phyloP scores from a whole-genome alignment of 2,113 vertebrate genomes.

The Odobenus rosmarus region DNA sequence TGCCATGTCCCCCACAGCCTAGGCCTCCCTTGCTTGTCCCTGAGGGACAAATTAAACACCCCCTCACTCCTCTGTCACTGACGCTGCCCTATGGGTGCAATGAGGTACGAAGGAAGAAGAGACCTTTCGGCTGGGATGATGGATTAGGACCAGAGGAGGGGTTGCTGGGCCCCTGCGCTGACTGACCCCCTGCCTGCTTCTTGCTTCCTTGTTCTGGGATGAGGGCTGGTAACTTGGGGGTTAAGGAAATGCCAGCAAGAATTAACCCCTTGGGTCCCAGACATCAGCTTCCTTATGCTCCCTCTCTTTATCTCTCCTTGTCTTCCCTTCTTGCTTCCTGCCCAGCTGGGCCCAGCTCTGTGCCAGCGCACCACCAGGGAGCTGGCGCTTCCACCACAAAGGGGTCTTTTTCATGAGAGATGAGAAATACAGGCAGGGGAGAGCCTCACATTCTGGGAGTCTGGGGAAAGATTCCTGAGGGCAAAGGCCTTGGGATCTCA shows the following conservation, averaged over 20 bases:
- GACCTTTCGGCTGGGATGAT: not conserved
- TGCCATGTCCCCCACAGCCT: not conserved
- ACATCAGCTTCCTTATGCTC: slow-evolving; percentile 63
- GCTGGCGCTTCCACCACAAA: slow-evolving; percentile 86
- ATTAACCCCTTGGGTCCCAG: slow-evolving; percentile 71
- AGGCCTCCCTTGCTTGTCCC: not conserved
- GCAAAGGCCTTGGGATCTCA: slow-evolving; percentile 68
- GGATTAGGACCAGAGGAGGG: not conserved
- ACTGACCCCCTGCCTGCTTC: not conserved
- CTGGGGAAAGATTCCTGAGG: slow-evolving; percentile 57
- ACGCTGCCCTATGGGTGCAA: not conserved
- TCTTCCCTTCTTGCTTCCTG: slow-evolving; percentile 87
- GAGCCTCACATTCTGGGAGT: slow-evolving; percentile 59
- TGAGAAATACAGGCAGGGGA: slow-evolving; percentile 78
- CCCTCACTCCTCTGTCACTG: not conserved
- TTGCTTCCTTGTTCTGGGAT: not conserved
- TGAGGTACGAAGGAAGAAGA: not conserved
- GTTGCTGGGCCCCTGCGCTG: not conserved
- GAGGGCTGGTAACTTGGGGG: slow-evolving; percentile 62
- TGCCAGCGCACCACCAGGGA: slow-evolving; percentile 87
- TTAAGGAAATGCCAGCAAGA: slow-evolving; percentile 64
- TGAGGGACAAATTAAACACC: not conserved
- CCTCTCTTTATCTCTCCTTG: slow-evolving; percentile 73
- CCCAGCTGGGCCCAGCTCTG: slow-evolving; percentile 89
- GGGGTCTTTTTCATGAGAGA: slow-evolving; percentile 76